phyloP scores from a whole-genome alignment of 2,888 invertebrate species.

The Anthrax anthrax region DNA sequence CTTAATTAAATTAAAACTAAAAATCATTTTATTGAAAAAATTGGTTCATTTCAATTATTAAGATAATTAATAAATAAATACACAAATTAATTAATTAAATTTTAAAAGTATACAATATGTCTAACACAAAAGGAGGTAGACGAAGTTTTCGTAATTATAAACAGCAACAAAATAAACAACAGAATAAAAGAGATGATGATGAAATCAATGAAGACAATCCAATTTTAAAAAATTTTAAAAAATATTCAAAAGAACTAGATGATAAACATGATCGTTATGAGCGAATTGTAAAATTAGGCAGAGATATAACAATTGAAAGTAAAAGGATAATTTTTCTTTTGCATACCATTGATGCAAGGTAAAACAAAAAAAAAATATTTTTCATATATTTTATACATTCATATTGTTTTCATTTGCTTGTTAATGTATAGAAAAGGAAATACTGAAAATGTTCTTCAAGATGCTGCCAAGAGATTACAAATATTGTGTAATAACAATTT shows the following conservation, averaged over 20 bases:
- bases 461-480: conserved; percentile 52
- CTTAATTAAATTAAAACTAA: too few relatives aligned
- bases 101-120: too few relatives aligned
- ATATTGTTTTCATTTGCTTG: too few relatives aligned
- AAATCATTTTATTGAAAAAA: too few relatives aligned
- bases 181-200: conserved; percentile 2
- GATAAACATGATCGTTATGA: conserved; percentile 72
- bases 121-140: background rate
- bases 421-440: conserved; percentile 42
- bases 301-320: conserved; percentile 81
- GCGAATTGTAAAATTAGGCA: conserved; percentile 61
- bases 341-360: conserved; percentile 47
- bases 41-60: too few relatives aligned
- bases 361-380: too few relatives aligned
- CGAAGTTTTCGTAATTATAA: conserved; percentile 2
- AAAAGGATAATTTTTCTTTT: conserved; percentile 77
- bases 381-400: background rate
- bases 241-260: conserved; percentile 52
- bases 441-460: conserved; percentile 38
- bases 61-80: too few relatives aligned
- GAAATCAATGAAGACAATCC: conserved; percentile 24
- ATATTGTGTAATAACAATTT: conserved; percentile 42
- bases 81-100: too few relatives aligned
- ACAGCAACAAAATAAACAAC: too few relatives aligned
- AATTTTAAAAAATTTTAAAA: conserved; percentile 37